phyloP scores from a whole-genome alignment of 1,140 invertebrate genomes.

The Ostrea edulis region DNA sequence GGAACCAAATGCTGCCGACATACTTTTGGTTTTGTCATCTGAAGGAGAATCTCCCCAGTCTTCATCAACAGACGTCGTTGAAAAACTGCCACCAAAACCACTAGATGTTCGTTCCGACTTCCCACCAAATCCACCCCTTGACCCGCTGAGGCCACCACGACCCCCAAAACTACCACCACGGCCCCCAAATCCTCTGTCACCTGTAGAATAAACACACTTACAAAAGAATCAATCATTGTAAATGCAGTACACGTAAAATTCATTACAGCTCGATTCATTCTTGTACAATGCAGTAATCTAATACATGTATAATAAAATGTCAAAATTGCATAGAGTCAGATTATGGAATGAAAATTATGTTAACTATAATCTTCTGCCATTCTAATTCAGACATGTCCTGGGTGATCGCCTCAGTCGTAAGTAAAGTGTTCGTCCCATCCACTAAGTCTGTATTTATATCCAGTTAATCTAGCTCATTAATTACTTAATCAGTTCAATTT shows the following conservation, averaged over 20 bases:
- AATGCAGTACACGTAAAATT: too few relatives aligned
- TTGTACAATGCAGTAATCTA: too few relatives aligned
- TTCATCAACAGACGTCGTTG: slow-evolving; percentile 12
- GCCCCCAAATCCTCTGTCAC: slow-evolving; percentile 40
- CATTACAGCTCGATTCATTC: neutral
- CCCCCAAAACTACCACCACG: slow-evolving; percentile 47
- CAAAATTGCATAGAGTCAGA: too few relatives aligned
- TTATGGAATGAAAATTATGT: too few relatives aligned
- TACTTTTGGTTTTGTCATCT: neutral
- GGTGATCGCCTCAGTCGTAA: too few relatives aligned
- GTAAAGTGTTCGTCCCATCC: too few relatives aligned
- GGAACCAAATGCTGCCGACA: neutral
- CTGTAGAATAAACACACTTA: neutral
- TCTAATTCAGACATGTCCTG: too few relatives aligned
- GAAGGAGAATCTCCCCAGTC: slow-evolving; percentile 43
- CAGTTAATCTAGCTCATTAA: too few relatives aligned
- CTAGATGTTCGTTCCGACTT: slow-evolving; percentile 24
- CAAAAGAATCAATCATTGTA: neutral
- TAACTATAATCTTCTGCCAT: too few relatives aligned
- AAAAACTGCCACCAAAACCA: slow-evolving; percentile 34
- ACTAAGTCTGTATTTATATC: too few relatives aligned
- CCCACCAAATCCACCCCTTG: slow-evolving; percentile 57
- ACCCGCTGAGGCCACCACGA: slow-evolving; percentile 1
- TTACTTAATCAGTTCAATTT: too few relatives aligned
- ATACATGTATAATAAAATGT: too few relatives aligned